These are phyloP conservation scores for Misgurnus mizolepis DNA, from an alignment of 2,113 vertebrate species.

Conservation along the genomic window DNA sequence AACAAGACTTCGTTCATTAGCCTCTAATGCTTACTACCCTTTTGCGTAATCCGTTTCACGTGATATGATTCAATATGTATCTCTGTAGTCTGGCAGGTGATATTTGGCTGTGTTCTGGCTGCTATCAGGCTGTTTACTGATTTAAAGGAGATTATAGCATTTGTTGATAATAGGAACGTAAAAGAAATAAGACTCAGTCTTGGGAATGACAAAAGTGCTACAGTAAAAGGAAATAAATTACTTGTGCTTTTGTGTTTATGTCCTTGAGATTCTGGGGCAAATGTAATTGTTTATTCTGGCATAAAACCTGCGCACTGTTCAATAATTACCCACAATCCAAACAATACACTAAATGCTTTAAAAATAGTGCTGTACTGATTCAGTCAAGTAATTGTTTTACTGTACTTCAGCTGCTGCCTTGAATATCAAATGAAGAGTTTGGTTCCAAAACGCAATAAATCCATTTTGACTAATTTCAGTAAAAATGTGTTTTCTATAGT, in stretches of 20 bases:
- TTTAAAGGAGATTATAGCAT: slow-evolving; percentile 23
- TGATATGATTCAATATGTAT: slow-evolving; percentile 20
- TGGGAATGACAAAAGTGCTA: slow-evolving; percentile 7
- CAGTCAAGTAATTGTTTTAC: too few relatives aligned
- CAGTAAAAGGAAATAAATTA: background rate
- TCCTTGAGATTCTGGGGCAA: background rate
- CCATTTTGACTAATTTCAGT: too few relatives aligned
- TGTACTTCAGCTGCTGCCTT: too few relatives aligned
- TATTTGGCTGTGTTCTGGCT: slow-evolving; percentile 6
- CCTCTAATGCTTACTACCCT: background rate
- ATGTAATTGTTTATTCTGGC: too few relatives aligned
- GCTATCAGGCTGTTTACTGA: slow-evolving; percentile 24
- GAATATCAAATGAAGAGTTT: too few relatives aligned
- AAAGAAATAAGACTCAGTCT: slow-evolving; percentile 28
- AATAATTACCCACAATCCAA: too few relatives aligned
- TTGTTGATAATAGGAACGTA: background rate
- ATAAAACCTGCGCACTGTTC: too few relatives aligned
- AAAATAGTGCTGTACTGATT: too few relatives aligned
- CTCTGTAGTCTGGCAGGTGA: slow-evolving; percentile 26
- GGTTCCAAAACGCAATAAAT: too few relatives aligned
- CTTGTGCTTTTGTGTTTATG: too few relatives aligned
- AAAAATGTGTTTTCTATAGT: too few relatives aligned
- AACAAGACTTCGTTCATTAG: slow-evolving; percentile 25
- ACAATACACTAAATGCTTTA: too few relatives aligned
- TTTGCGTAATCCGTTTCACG: slow-evolving; percentile 2